phyloP scores from a whole-genome alignment of 2,797 vertebrate species.

The Nothura maculosa region DNA sequence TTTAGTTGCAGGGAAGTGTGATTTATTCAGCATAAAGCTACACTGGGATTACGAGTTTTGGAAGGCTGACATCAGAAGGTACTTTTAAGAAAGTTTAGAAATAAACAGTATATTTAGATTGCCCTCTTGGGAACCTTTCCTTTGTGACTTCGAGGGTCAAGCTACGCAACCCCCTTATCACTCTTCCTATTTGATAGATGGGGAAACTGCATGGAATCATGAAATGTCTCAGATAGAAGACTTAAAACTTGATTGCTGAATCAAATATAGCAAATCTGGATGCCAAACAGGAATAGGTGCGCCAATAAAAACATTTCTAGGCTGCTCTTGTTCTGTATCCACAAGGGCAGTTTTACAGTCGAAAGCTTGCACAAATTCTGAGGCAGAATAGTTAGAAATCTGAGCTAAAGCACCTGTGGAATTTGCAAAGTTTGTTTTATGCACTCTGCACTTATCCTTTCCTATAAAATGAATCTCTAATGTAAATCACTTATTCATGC shows the following conservation, averaged over 20 bases:
- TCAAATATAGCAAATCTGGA: neutral
- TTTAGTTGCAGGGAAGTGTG: neutral
- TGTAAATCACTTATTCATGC: neutral
- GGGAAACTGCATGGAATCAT: neutral
- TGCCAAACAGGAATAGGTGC: neutral
- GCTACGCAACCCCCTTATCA: neutral
- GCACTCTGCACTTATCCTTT: neutral
- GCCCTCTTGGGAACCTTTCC: neutral
- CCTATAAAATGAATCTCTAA: neutral
- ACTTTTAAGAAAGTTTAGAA: neutral
- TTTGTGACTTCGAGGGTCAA: neutral
- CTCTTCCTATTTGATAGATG: neutral
- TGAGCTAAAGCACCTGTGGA: neutral
- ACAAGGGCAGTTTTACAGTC: neutral
- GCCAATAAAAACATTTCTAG: neutral
- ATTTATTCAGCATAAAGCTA: neutral
- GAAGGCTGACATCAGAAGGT: neutral
- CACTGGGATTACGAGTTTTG: neutral
- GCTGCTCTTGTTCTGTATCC: too few species aligned
- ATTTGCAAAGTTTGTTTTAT: neutral
- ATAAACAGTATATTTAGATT: neutral
- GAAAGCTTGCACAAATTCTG: neutral
- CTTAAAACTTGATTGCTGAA: neutral
- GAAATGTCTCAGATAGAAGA: neutral
- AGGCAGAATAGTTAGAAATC: neutral